Evolutionary conservation across 2,797 vertebrate genomes (phyloP).

Genomic region (Todus mexicanus): DNA sequence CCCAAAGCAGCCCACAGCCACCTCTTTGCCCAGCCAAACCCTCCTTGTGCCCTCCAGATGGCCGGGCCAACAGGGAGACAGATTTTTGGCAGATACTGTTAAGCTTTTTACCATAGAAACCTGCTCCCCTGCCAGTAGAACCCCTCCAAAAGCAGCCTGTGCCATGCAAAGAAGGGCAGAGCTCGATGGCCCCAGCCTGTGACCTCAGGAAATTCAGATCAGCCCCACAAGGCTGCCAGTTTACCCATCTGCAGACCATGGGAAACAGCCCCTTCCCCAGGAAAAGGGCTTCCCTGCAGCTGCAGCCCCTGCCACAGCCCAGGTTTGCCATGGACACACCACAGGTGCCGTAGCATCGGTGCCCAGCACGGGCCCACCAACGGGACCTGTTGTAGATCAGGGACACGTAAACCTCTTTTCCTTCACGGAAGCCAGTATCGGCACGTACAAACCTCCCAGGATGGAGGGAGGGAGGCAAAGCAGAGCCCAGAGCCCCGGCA

Average conservation of each 20-base stretch:
- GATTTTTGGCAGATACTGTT: constrained; percentile 33
- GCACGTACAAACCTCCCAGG: neutral
- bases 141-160: neutral
- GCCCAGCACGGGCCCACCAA: fast-evolving
- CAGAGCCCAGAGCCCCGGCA: neutral
- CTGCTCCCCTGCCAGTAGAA: neutral
- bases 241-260: fast-evolving
- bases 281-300: neutral
- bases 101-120: constrained; percentile 43
- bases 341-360: neutral
- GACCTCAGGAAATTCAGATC: neutral
- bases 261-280: neutral
- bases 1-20: neutral
- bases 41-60: constrained; percentile 12
- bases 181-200: neutral
- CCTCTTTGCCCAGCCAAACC: neutral
- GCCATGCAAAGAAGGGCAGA: neutral
- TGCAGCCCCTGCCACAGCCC: neutral
- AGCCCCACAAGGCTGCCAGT: fast-evolving
- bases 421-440: neutral
- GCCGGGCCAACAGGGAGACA: neutral
- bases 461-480: neutral
- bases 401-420: neutral
- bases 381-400: fast-evolving
- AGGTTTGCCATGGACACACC: neutral